Base-by-base conservation (phyloP, 1,140 invertebrate species). In the Brachionus calyciflorus region DNA sequence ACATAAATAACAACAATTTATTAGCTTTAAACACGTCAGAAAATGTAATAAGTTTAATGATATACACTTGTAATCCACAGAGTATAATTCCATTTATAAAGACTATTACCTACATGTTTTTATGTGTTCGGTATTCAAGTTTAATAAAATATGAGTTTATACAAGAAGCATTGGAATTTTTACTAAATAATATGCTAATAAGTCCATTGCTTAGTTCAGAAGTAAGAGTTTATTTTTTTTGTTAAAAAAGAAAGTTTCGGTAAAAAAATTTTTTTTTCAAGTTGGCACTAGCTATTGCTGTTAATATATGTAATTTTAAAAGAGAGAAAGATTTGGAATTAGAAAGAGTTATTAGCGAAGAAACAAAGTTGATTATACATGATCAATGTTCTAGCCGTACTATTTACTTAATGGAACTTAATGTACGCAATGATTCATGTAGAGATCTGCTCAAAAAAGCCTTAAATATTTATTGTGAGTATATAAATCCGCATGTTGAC, bases 401-500 rank as follows among this genome's bases (percentile, higher is more conserved):
- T 37, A 17, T 73, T 40, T 40, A 49, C 10, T 30, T 73, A 7
- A 37, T 73, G 46, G 69, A 73, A 24, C 10, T 73, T 28, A 49
- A 73, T 41, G 46, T 73, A 2, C 46, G 69, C 33, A 73, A 49
- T 55, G 37, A 51, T 9, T 49, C 69, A 17, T 51, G 46, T 53
- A 30, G 69, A 24, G 17, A 55, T 41, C 3, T 55, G 40, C 33
- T 73, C 3, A 73, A 73, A 73, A 73, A 73, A 41, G 51, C 69
- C 9, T 48, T 73, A n/a, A 51, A 73, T 21, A 73, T 73, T 24
- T 51, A 51, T 55, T 73, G 69, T 55, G 60, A 65, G 30, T 41
- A 24, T 44, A 46, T 65, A 12, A 65, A 17, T 41, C 21, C 26
- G 9, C 69, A 73, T 10, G 12, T 73, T 5, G 40, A 73, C 7